Conservation (phyloP, 2,888 invertebrate species). For the Hetaerina titia region DNA sequence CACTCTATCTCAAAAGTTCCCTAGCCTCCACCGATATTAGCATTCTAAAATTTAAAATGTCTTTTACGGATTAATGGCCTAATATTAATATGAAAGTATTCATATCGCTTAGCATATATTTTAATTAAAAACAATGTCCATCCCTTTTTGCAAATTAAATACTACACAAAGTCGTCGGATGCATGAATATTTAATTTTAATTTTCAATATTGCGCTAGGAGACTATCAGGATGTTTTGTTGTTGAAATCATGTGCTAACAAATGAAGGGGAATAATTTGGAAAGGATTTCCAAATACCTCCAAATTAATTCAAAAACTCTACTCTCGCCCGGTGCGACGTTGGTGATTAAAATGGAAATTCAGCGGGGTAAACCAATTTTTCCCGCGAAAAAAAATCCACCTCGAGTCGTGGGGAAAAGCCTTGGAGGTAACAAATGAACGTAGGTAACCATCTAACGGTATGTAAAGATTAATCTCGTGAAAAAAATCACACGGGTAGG, state of each 20-base stretch:
- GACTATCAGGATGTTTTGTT: neutral
- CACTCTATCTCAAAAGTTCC: no score
- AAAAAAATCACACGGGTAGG: neutral
- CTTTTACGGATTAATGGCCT: no score
- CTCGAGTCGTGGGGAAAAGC: neutral
- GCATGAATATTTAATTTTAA: slow-evolving; percentile 36
- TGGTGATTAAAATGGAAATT: slow-evolving; percentile 49
- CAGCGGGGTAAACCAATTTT: slow-evolving; percentile 12
- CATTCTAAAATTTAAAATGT: no score
- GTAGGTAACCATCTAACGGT: neutral
- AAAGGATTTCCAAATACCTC: neutral
- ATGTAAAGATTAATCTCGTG: neutral
- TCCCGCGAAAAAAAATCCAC: neutral
- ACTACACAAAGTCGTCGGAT: neutral
- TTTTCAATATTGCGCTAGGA: slow-evolving; percentile 20
- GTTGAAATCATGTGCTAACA: neutral
- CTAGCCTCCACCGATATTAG: no score
- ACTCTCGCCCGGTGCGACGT: neutral
- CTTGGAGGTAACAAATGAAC: slow-evolving; percentile 9
- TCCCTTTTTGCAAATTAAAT: neutral
- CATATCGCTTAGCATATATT: neutral
- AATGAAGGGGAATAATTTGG: neutral
- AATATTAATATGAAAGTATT: neutral
- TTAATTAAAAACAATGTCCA: neutral
- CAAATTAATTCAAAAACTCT: slow-evolving; percentile 16